Percentiles rank a stretch among this genome's conserved stretches.
phyloP scores from a whole-genome alignment of 2,888 invertebrate genomes.

The Acleris literana region DNA sequence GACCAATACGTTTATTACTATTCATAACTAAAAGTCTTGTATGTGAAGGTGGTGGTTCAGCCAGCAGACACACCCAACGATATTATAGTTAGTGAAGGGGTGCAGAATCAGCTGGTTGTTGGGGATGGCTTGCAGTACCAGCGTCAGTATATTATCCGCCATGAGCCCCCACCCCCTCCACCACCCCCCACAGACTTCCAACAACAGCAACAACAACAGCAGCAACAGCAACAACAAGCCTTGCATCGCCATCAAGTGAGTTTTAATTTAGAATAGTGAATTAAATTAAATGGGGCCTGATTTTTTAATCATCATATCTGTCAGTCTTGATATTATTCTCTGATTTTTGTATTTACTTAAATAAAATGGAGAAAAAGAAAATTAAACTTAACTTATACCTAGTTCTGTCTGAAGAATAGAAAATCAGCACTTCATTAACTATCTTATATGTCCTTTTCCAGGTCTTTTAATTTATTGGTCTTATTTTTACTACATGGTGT shows the following conservation, averaged over 20 bases:
- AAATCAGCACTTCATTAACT: no score
- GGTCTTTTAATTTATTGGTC: no score
- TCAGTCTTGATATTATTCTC: no score
- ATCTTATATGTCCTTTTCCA: no score
- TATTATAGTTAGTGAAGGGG: constrained; percentile 80
- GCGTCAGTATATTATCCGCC: constrained; percentile 77
- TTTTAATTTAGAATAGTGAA: constrained; percentile 7
- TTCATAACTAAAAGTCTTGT: not conserved
- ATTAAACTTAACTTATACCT: no score
- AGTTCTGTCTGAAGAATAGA: no score
- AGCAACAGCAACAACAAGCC: constrained; percentile 48
- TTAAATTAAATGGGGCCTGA: not conserved
- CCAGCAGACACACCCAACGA: constrained; percentile 81
- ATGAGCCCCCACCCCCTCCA: constrained; percentile 63
- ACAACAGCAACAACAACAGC: constrained; percentile 52
- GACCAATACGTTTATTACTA: no score
- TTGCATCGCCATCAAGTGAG: constrained; percentile 68
- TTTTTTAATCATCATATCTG: no score
- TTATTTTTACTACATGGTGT: no score
- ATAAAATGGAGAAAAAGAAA: no score
- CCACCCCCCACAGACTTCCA: constrained; percentile 64
- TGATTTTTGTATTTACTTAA: no score
- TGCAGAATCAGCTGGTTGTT: constrained; percentile 72
- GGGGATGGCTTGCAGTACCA: constrained; percentile 77
- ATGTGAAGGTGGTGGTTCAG: constrained; percentile 76